Conservation (phyloP, 2,113 vertebrate genomes). For the Spea multiplicata region DNA sequence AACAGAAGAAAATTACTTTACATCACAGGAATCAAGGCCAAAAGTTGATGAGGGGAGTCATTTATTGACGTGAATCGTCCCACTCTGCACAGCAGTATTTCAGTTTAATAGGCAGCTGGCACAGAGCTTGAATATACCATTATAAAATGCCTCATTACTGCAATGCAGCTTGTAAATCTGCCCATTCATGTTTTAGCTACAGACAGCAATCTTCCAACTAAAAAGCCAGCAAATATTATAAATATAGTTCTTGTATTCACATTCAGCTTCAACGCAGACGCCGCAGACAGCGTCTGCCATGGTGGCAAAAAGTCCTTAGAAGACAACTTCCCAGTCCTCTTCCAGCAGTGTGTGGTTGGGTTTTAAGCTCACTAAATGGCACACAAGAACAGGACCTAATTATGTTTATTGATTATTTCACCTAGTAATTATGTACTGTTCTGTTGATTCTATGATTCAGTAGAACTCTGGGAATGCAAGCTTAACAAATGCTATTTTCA, state of each 20-base stretch:
- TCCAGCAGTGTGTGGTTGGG: constrained; percentile 4
- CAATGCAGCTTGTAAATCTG: not conserved
- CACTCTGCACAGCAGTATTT: not conserved
- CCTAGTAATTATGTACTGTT: not conserved
- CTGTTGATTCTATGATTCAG: not conserved
- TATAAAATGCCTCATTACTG: not conserved
- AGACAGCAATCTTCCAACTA: not conserved
- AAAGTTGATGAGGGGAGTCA: not conserved
- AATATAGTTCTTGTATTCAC: constrained; percentile 8
- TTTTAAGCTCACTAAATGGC: not conserved
- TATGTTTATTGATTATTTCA: not conserved
- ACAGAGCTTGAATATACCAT: not conserved
- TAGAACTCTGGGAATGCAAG: no score
- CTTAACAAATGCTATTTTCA: no score
- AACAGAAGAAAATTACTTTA: no score
- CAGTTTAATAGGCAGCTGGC: not conserved
- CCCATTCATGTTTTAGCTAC: constrained; percentile 3
- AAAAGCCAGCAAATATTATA: not conserved
- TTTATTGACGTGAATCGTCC: not conserved
- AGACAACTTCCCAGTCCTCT: constrained; percentile 6
- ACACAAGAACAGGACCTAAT: not conserved
- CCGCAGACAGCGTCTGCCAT: constrained; percentile 6
- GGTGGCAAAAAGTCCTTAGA: not conserved
- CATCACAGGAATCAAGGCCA: not conserved
- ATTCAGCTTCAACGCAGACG: not conserved